Conservation (phyloP, 2,888 invertebrate species). For the Acanthopleura granulata region DNA sequence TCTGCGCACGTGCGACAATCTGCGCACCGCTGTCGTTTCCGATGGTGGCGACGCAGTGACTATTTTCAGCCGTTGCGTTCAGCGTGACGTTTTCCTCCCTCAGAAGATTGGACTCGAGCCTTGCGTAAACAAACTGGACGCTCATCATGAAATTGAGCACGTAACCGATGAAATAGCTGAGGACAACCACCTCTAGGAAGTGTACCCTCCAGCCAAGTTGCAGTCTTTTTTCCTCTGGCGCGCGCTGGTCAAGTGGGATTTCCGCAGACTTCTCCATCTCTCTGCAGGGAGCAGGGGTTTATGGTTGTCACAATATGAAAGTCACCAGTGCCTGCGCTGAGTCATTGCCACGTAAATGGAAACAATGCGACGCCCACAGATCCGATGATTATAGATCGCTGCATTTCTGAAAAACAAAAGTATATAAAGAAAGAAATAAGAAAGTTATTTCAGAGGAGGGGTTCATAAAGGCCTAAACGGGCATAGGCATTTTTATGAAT, state of each 20-base stretch:
- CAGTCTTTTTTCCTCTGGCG: neutral
- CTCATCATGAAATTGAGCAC: neutral
- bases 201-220: neutral
- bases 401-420: too few relatives aligned
- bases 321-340: too few relatives aligned
- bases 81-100: neutral
- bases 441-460: too few relatives aligned
- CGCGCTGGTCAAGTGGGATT: neutral
- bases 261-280: too few relatives aligned
- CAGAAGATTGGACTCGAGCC: neutral
- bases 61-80: neutral
- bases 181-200: neutral
- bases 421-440: too few relatives aligned
- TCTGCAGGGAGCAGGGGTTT: too few relatives aligned
- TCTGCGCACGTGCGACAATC: constrained; percentile 26
- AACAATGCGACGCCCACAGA: too few relatives aligned
- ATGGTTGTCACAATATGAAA: too few relatives aligned
- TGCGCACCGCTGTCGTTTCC: neutral
- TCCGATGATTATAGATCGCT: too few relatives aligned
- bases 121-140: neutral
- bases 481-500: too few relatives aligned
- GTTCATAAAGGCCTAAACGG: too few relatives aligned
- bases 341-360: too few relatives aligned
- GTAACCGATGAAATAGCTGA: neutral
- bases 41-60: neutral